Evolutionary conservation across 2,888 invertebrate species (phyloP).

Genomic region (Noctua janthina): DNA sequence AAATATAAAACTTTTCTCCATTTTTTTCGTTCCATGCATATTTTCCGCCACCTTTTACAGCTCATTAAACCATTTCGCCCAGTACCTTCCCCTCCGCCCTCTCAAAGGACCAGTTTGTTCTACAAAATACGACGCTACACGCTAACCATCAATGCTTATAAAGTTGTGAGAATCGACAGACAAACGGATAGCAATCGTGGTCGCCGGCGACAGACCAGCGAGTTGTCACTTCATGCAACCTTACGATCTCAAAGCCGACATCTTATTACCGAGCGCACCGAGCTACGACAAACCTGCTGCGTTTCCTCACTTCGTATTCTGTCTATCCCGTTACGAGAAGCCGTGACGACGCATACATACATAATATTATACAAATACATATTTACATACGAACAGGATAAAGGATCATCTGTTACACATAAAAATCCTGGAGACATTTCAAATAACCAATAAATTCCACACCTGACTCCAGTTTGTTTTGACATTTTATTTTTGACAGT

Average conservation of each 20-base stretch:
- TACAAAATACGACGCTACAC: slow-evolving; percentile 14
- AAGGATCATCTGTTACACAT: slow-evolving; percentile 46
- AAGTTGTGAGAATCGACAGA: slow-evolving; percentile 50
- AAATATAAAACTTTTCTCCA: not conserved
- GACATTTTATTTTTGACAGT: slow-evolving; percentile 63
- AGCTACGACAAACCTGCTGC: slow-evolving; percentile 49
- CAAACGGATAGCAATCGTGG: slow-evolving; percentile 50
- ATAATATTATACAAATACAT: slow-evolving; percentile 53
- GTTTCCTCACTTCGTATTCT: slow-evolving; percentile 58
- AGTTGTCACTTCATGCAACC: slow-evolving; percentile 50
- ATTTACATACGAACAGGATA: slow-evolving; percentile 57
- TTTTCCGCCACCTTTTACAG: not conserved
- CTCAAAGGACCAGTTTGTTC: slow-evolving; percentile 8
- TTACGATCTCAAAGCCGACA: slow-evolving; percentile 51
- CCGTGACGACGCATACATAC: slow-evolving; percentile 62
- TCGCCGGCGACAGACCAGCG: slow-evolving; percentile 36
- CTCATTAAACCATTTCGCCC: not conserved
- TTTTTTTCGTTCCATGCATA: not conserved
- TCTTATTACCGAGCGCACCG: slow-evolving; percentile 53
- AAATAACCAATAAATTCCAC: slow-evolving; percentile 59
- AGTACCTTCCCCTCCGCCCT: not conserved
- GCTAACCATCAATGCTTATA: slow-evolving; percentile 42
- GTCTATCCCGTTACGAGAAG: slow-evolving; percentile 54
- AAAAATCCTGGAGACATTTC: slow-evolving; percentile 39
- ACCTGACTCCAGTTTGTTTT: slow-evolving; percentile 52